Evolutionary conservation across 2,113 vertebrate species (phyloP).

Genomic region (Mus musculus): GRCm39 chr5:86826501-86827000

Average conservation of each 20-base stretch:
- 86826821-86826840: not conserved
- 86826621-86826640: not conserved
- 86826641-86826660: not conserved
- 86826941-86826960: not conserved
- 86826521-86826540: not conserved
- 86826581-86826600: not conserved
- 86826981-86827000: not conserved
- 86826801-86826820: not conserved
- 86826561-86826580: not conserved
- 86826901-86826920: not conserved
- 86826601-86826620: not conserved
- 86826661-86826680: not conserved
- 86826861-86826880: not conserved
- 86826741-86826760: not conserved
- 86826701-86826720: not conserved
- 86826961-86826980: not conserved
- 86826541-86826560: not conserved
- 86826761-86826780: not conserved
- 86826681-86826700: not conserved
- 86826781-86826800: not conserved
- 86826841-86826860: not conserved
- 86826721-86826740: not conserved
- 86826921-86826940: not conserved
- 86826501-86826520: not conserved
- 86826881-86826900: not conserved